Evolutionary conservation across 2,797 vertebrate species (phyloP).

Genomic region (Otolemur crassicaudatus): DNA sequence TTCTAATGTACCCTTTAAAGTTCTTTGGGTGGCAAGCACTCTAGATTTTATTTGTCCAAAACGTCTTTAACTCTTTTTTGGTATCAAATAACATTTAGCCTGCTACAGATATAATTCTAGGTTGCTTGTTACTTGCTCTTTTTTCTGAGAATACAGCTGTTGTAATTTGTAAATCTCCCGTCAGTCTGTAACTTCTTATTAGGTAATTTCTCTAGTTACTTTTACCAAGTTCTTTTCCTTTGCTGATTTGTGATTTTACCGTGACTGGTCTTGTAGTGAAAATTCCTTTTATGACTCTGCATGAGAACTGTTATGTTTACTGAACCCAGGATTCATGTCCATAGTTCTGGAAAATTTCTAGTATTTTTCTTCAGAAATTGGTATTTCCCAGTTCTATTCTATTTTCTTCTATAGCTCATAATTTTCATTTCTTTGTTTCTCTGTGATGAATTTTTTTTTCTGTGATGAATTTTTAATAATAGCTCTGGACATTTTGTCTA

Average conservation of each 20-base stretch:
- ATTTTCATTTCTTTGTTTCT: neutral
- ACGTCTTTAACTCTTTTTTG: neutral
- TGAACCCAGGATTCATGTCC: neutral
- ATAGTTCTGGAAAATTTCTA: neutral
- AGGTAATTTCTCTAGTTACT: neutral
- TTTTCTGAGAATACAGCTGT: neutral
- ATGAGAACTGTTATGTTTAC: neutral
- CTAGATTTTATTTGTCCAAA: neutral
- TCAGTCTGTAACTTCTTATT: neutral
- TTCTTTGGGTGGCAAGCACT: neutral
- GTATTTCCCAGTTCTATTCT: neutral
- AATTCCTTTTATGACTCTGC: neutral
- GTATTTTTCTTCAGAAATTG: neutral
- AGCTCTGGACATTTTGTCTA: neutral
- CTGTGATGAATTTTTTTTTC: neutral
- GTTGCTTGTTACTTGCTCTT: neutral
- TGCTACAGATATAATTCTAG: neutral
- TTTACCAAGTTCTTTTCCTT: neutral
- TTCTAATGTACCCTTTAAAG: neutral
- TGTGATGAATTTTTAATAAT: neutral
- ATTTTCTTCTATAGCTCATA: neutral
- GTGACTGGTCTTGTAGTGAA: neutral
- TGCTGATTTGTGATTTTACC: neutral
- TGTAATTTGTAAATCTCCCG: neutral
- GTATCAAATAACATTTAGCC: neutral